These are phyloP conservation scores for Lutjanus erythropterus DNA, from an alignment of 2,113 vertebrate genomes.

Conservation along the genomic window DNA sequence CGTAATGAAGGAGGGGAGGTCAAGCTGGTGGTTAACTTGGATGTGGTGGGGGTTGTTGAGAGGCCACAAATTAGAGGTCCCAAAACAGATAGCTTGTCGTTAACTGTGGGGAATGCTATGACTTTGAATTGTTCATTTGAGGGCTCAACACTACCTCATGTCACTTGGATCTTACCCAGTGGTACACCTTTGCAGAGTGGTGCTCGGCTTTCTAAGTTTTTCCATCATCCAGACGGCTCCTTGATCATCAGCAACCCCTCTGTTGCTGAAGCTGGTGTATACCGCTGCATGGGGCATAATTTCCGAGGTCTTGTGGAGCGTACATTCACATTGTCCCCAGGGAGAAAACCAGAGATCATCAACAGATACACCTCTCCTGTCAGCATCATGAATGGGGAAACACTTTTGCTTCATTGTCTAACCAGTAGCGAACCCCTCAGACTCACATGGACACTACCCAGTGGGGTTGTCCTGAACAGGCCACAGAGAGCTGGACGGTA, in stretches of 20 bases:
- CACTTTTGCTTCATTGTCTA: slow-evolving; percentile 88
- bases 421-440: slow-evolving; percentile 64
- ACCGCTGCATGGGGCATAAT: slow-evolving; percentile 90
- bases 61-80: slow-evolving; percentile 81
- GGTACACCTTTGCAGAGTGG: slow-evolving; percentile 86
- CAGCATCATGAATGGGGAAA: slow-evolving; percentile 89
- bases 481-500: slow-evolving; percentile 88
- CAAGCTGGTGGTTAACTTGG: slow-evolving; percentile 85
- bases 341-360: slow-evolving; percentile 83
- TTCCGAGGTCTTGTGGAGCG: slow-evolving; percentile 83
- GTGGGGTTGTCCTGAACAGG: slow-evolving; percentile 84
- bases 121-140: slow-evolving; percentile 90
- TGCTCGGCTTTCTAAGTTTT: slow-evolving; percentile 82
- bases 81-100: slow-evolving; percentile 81
- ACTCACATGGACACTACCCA: slow-evolving; percentile 91
- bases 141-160: slow-evolving; percentile 76
- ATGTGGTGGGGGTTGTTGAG: slow-evolving; percentile 80
- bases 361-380: slow-evolving; percentile 86
- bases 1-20: slow-evolving; percentile 93
- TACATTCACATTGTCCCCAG: slow-evolving; percentile 86
- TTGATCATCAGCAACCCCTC: slow-evolving; percentile 88
- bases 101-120: slow-evolving; percentile 87
- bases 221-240: slow-evolving; percentile 86
- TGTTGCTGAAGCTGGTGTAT: slow-evolving; percentile 86
- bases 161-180: slow-evolving; percentile 90